Evolutionary conservation across 2,113 vertebrate species (phyloP), one percentile per base, ranked within the genome.

Genomic region (Mugil cephalus): DNA sequence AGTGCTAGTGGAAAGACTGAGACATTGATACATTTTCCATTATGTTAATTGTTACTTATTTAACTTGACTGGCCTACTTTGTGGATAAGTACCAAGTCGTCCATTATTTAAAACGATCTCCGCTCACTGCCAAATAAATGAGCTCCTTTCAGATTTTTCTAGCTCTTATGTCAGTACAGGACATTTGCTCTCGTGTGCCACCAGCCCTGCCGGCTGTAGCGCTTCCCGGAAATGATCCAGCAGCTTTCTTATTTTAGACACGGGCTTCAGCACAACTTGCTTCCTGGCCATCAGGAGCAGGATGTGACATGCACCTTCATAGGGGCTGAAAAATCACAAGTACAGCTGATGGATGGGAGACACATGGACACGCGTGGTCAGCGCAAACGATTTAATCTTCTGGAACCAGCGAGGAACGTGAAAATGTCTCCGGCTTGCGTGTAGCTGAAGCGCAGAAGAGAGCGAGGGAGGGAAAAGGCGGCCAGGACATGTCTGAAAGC

Each of bases 211-310:
- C 84, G 74, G 10, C 81, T 84, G 85, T 70, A 84, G 85, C 75
- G 77, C 87, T 92, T 92, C 89, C 88, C 87, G 89, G 87, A 77
- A 87, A 76, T 68, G 59, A 87, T 82, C 81, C 87, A 65, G 80
- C 42, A 18, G 66, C 82, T 93, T 92, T 90, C 82, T 93, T 92
- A 89, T 92, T 94, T 90, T 92, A 93, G 90, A 89, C 83, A 13
- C 11, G 6, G 19, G 51, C 74, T 70, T 62, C 61, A 54, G 77
- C 40, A 51, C 14, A 13, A 74, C 80, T 62, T 52, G 79, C 88
- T 91, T 94, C 93, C 92, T 88, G 90, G 91, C 87, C 88, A 60
- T 71, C 84, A 53, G 24, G 79, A 85, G 86, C 88, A 91, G 91
- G 92, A 94, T 87, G 82, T 93, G 88, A 85, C 86, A 85, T 79